Evolutionary conservation across 2,888 invertebrate genomes (phyloP), one percentile per base, ranked within the genome.

Genomic region (Xylota sylvarum): DNA sequence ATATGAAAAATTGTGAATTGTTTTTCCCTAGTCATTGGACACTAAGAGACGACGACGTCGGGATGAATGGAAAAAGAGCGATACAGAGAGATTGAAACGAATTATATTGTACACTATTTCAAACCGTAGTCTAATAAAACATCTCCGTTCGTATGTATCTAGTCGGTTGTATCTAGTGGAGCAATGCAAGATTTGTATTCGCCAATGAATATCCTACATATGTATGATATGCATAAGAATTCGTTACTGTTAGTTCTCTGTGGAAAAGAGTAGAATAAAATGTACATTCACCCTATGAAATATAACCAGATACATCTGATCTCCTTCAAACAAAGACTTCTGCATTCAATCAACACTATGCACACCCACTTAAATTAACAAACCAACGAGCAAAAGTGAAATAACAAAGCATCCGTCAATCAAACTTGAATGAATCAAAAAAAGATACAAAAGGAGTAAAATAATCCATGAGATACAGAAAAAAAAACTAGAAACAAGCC

Each of bases 321-420:
- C 5, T 35, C 14, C 10, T 14, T 9, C 23, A 46, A 55, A 69
- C 62, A 70, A 67, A 67, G 50, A 27, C 32, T 48, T 58, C 14
- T 48, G 46, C 65, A 48, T 69, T 10, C 46, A 55, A 56, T 56
- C 1, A n/a, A 30, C n/a, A 40, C 9, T 62, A 62, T 62, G 62
- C 30, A 19, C 67, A 52, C 32, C 37, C 56, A 70, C 50, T 80
- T 65, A 32, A 55, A 77, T 50, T 50, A 64, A 70, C 43, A 77
- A 82, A 40, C 30, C 35, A n/a, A 64, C 40, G 30, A 65, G 58
- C 48, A 80, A 52, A 64, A 74, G 64, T 56, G 23, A 82, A 82
- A 74, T 48, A 65, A 74, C 62, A 65, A 78, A 78, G 48, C 67
- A 74, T 73, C 60, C 72, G 67, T 84, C 74, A 84, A 74, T 84